Base-by-base conservation (phyloP, 1,140 invertebrate species). In the Drosophila setifemur region DNA sequence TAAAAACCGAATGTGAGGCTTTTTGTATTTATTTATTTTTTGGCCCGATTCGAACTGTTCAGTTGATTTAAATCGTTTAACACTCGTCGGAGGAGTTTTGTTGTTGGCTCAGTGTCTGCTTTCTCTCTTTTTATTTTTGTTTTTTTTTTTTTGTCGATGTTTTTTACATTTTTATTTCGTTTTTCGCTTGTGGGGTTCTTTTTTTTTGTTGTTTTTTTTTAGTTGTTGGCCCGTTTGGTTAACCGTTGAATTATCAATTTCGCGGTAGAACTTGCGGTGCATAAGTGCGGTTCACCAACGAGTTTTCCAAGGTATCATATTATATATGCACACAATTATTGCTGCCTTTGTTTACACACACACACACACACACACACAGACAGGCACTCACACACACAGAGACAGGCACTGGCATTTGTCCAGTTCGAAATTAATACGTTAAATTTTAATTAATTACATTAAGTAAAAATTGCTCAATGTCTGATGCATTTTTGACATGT, bases 231-330 rank as follows among this genome's bases (percentile, higher is more conserved):
- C 77, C 73, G 63, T 64, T 77, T 70, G 86, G 86, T 89, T 82
- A 86, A 89, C 86, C 86, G 82, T 87, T 89, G 86, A 89, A 89
- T 89, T 89, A 89, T 89, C 86, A 89, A 89, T 89, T 89, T 89
- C 86, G 86, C 68, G 86, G 86, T 89, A 77, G 67, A 89, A 89
- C 86, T 89, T 89, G 86, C 63, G 86, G 86, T 81, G 58, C 82
- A 89, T 89, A 89, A 86, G 79, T 89, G 86, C 86, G 86, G 86
- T 89, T 79, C 73, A 86, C 86, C 86, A 53, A 78, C 86, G 87
- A 88, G 68, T 88, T 88, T 88, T 82, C 81, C 69, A 89, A 87
- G 86, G 86, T 88, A 89, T 88, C 76, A 88, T 71, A 73, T 82
- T 72, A 68, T 81, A 16, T 35, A 43, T 49, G 67, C 29, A 50